phyloP scores from a whole-genome alignment of 2,113 vertebrate species.

The Xenus cinereus region DNA sequence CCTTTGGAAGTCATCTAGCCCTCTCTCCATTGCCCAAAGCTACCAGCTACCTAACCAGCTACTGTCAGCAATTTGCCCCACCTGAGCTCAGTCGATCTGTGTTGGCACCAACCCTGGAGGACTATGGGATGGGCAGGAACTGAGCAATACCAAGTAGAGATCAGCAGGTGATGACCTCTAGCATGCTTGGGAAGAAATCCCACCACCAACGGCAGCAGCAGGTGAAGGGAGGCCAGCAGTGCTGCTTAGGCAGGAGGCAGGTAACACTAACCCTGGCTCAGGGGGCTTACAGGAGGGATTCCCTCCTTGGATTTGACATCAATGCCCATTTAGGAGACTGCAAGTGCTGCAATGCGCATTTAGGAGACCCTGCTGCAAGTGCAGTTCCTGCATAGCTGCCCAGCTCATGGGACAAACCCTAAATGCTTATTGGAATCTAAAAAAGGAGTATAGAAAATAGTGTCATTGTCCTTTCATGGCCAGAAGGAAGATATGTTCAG shows the following conservation, averaged over 20 bases:
- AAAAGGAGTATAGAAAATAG: neutral
- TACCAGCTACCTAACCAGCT: neutral
- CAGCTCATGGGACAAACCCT: neutral
- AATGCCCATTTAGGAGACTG: neutral
- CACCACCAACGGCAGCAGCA: neutral
- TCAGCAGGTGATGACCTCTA: neutral
- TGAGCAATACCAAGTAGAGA: fast-evolving
- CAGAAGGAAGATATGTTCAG: neutral
- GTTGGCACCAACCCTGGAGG: neutral
- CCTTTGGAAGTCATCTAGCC: neutral
- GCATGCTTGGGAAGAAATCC: neutral
- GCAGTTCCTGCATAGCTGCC: neutral
- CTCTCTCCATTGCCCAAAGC: neutral
- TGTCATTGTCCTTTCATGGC: neutral
- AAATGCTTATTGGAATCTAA: neutral
- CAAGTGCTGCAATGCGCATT: neutral
- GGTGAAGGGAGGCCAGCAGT: neutral
- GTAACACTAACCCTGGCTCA: neutral
- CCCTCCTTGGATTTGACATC: neutral
- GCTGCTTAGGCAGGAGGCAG: neutral
- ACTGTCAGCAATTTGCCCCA: neutral
- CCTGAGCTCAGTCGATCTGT: neutral
- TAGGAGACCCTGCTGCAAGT: neutral
- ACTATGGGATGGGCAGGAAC: neutral
- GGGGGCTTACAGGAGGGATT: neutral